phyloP scores from a whole-genome alignment of 2,888 invertebrate species.

The Thymelicus lineola region DNA sequence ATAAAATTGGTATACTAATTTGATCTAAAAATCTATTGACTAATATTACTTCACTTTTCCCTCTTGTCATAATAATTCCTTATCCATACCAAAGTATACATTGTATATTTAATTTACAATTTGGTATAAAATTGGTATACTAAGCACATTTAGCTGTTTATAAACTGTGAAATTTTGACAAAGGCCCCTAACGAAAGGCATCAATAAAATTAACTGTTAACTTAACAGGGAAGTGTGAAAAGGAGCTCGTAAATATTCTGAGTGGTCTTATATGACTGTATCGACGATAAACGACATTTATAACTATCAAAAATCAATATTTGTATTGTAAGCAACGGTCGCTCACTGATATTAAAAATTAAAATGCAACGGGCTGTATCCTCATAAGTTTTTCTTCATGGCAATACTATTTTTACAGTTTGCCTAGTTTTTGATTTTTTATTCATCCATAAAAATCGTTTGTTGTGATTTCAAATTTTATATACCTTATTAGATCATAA shows the following conservation, averaged over 20 bases:
- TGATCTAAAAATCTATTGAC: no score
- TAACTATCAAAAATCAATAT: constrained; percentile 39
- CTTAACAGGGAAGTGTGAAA: constrained; percentile 32
- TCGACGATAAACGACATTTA: constrained; percentile 14
- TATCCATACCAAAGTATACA: no score
- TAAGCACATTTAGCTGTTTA: constrained; percentile 19
- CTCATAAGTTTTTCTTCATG: constrained; percentile 35
- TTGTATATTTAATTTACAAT: no score
- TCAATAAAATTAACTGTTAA: constrained; percentile 25
- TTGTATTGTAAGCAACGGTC: constrained; percentile 41
- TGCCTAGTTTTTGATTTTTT: no score
- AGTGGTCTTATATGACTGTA: constrained; percentile 18
- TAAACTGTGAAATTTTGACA: constrained; percentile 24
- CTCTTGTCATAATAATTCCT: no score
- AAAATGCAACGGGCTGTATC: constrained; percentile 45
- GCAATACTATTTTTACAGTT: not conserved
- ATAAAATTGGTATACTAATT: not conserved
- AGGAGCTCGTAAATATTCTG: constrained; percentile 30
- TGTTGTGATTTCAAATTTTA: no score
- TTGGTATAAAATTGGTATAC: no score
- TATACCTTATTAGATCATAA: no score
- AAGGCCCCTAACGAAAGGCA: constrained; percentile 10
- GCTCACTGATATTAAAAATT: constrained; percentile 44
- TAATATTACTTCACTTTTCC: no score
- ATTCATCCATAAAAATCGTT: no score